Evolutionary conservation across 2,113 vertebrate species (phyloP).

Genomic region (Pluvialis apricaria): DNA sequence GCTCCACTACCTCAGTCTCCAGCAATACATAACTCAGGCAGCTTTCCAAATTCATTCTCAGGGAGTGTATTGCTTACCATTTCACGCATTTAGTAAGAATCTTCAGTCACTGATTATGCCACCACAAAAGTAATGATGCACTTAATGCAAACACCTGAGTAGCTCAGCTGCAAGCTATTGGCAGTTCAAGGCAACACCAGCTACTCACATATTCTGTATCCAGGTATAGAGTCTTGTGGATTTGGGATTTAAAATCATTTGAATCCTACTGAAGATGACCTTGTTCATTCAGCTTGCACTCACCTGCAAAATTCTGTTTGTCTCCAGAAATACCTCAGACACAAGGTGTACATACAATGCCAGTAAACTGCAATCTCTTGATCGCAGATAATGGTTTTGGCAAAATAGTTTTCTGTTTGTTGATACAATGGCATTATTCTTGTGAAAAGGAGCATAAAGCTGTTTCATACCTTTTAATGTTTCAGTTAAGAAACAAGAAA

Average conservation of each 20-base stretch:
- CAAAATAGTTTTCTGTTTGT: neutral
- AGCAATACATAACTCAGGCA: neutral
- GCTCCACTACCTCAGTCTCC: neutral
- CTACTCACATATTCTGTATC: neutral
- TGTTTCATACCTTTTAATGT: neutral
- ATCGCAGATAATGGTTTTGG: neutral
- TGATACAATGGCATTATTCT: neutral
- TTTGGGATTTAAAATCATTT: neutral
- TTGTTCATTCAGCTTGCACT: neutral
- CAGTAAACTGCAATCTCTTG: neutral
- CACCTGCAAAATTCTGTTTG: neutral
- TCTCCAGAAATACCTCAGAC: neutral
- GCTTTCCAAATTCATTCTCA: slow-evolving; percentile 25
- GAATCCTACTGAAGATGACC: neutral
- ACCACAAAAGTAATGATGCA: neutral
- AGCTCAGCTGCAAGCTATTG: neutral
- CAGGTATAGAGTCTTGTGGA: neutral
- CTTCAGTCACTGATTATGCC: neutral
- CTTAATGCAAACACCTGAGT: neutral
- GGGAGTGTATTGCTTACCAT: neutral
- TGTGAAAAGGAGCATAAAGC: neutral
- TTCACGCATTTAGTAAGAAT: neutral
- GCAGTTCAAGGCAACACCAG: neutral
- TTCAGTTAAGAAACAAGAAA: neutral
- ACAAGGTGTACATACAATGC: neutral